Base-by-base conservation (phyloP, 2,888 invertebrate genomes). In the Harpalus rufipes region DNA sequence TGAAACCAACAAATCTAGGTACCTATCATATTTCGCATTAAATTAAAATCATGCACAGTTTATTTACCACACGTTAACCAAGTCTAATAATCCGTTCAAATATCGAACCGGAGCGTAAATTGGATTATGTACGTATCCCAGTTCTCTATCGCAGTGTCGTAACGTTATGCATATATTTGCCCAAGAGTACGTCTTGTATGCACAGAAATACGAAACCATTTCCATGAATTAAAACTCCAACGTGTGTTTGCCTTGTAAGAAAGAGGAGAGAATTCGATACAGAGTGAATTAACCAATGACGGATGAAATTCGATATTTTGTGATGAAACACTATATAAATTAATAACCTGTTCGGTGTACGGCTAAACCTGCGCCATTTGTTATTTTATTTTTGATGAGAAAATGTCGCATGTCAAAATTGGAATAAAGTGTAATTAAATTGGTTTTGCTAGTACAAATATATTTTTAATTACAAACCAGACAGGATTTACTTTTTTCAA, bases 21-120 rank as follows among this genome's bases (percentile, higher is more conserved):
- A 21, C 51, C 72, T 44, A 21, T 74, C 72, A 10, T 5, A 74
- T 51, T 74, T 18, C 44, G 72, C 16, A 74, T 74, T 74, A 74
- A 74, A 41, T 74, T 74, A 74, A 74, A 74, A 74, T 74, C 72
- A 74, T 44, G 72, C 21, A 44, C 72, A 44, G 72, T 74, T 74
- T 74, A 58, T 80, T 39, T 80, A 63, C 61, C 18, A 16, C 39
- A 44, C 39, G 61, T 61, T 79, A 79, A 79, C 63, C 63, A 61
- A 44, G 80, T 80, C 41, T 80, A 80, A 63, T 80, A 80, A 80
- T 63, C 80, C 44, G 61, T 41, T 80, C 59, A 63, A 80, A 80
- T 21, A 80, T 80, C 63, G 63, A 41, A 74, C 21, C 10, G 72
- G 44, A 74, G 63, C 63, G 80, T 63, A 61, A 61, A 80, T 80